Base-by-base conservation (phyloP, 2,888 invertebrate species). In the Odontocolon sp. region DNA sequence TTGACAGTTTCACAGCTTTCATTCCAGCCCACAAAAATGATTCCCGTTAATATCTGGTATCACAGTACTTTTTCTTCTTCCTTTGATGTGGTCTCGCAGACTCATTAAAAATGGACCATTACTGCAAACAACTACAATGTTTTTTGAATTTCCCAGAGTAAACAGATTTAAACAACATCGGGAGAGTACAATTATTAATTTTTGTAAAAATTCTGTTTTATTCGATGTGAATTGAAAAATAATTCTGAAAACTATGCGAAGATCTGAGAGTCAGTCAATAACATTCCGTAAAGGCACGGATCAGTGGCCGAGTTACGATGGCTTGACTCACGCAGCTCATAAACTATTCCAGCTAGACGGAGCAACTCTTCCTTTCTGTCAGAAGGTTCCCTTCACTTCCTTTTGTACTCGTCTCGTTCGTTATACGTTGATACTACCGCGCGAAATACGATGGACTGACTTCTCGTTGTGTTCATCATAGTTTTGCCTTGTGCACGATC, bases 401-500 rank as follows among this genome's bases (percentile, higher is more conserved):
- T 78, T 77, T 72, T 80, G 80, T 74, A 66, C 78, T 67, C 85
- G 72, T 83, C 80, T 80, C 57, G 76, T 78, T 84, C 84, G 84
- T 84, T 85, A 85, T 80, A 81, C 77, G 1, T 1, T 47, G n/a
- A 79, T 83, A 80, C 79, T 77, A 79, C 28, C 42, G 23, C 42
- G 28, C 40, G 59, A 45, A 61, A 67, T 56, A 61, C 54, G 61
- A 59, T 57, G 31, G 66, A 16, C 45, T 40, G 36, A 59, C 31
- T 23, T 54, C 52, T 52, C 45, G 50, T 54, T 23, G 61, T 66
- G 63, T 70, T 85, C 81, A 82, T 84, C 84, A 83, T 61, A 42
- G 36, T 56, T 40, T 66, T 28, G 50, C 66, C 36, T 66, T 33
- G 56, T 50, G 54, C 42, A 66, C 40, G 54, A 23, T 28, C 36